Percentiles rank a stretch among this genome's conserved stretches.
Evolutionary conservation across 2,113 vertebrate species (phyloP).

Genomic region (Tretioscincus oriximinensis): DNA sequence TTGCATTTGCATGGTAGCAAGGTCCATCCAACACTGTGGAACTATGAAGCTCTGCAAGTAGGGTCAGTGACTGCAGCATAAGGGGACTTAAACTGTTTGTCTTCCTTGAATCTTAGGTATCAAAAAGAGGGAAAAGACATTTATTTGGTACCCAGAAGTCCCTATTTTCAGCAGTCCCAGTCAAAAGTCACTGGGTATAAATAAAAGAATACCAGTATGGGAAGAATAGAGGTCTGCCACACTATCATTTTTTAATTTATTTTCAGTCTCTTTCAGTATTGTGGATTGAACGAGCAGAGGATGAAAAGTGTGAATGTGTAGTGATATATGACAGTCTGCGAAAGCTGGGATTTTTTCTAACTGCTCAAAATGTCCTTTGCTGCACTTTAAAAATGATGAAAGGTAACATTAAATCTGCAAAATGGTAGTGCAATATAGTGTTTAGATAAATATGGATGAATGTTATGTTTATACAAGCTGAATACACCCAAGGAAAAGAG

Average conservation of each 20-base stretch:
- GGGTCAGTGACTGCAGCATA: no score
- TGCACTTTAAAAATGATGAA: slow-evolving; percentile 50
- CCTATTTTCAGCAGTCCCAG: background rate
- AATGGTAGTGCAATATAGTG: slow-evolving; percentile 22
- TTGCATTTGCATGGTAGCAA: no score
- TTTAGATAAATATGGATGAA: slow-evolving; percentile 34
- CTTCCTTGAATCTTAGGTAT: no score
- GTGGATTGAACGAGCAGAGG: slow-evolving; percentile 14
- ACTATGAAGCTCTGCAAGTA: no score
- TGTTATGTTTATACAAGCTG: slow-evolving; percentile 19
- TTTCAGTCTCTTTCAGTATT: slow-evolving; percentile 26
- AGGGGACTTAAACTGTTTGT: no score
- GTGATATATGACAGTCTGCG: slow-evolving; percentile 30
- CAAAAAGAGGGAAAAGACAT: no score
- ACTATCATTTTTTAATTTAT: background rate
- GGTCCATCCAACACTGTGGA: no score
- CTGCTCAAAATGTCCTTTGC: slow-evolving; percentile 37
- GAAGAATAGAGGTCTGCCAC: background rate
- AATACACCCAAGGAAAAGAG: background rate
- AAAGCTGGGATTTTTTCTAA: slow-evolving; percentile 39
- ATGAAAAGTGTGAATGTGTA: slow-evolving; percentile 22
- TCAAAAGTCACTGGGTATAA: background rate
- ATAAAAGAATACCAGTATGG: background rate
- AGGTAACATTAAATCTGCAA: slow-evolving; percentile 29
- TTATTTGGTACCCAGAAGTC: no score